A percentile compares a stretch with the other conserved stretches of the same genome.
These are phyloP conservation scores for Petrophora chlorosata DNA, from an alignment of 2,888 invertebrate genomes.

Conservation along the genomic window DNA sequence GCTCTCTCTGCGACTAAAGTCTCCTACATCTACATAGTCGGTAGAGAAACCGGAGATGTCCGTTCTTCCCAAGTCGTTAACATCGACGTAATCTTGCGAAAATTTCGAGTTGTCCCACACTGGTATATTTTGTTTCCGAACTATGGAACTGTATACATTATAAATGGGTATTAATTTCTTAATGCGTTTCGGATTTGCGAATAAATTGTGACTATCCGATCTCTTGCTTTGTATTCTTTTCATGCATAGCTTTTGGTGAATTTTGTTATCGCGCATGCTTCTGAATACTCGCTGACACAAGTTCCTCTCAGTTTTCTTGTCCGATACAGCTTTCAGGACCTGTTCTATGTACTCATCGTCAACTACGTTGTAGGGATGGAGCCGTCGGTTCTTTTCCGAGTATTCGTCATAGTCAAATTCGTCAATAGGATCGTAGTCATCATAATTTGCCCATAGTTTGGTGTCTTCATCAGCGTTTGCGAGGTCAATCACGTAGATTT, in stretches of 20 bases:
- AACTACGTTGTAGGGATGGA: neutral
- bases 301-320: neutral
- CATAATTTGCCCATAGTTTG: neutral
- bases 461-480: neutral
- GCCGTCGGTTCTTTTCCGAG: neutral
- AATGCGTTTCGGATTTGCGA: neutral
- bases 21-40: neutral
- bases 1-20: no score
- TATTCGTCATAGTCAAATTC: neutral
- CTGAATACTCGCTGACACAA: constrained; percentile 9
- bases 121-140: no score
- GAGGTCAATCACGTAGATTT: constrained; percentile 3
- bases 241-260: neutral
- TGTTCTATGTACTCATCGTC: neutral
- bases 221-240: neutral
- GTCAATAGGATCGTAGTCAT: constrained; percentile 9
- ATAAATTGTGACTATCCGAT: neutral
- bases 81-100: constrained; percentile 1
- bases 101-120: neutral
- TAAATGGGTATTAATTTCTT: no score
- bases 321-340: neutral
- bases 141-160: no score
- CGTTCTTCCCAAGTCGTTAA: neutral
- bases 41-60: neutral
- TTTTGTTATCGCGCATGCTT: constrained; percentile 3